These are phyloP conservation scores for Micoletzkya japonica DNA, from an alignment of 2,888 invertebrate species.

Conservation along the genomic window DNA sequence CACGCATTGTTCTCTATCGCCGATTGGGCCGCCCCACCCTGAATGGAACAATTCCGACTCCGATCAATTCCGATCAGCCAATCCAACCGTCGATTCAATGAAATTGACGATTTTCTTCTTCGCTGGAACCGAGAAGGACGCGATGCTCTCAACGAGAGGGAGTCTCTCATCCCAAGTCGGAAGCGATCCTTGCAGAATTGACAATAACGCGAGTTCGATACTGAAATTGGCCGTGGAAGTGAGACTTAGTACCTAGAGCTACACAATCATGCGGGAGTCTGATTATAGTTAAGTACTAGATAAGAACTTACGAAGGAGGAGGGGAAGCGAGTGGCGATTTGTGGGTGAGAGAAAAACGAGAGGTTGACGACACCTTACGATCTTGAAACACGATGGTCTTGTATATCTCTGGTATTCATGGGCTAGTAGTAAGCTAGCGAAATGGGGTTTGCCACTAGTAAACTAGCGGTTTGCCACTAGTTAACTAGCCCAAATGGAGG, in stretches of 20 bases:
- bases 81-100: conserved; percentile 2
- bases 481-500: too few relatives aligned
- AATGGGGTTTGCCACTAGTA: too few relatives aligned
- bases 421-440: too few relatives aligned
- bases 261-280: too few relatives aligned
- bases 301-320: neutral
- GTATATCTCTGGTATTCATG: too few relatives aligned
- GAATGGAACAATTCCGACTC: neutral
- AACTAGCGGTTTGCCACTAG: too few relatives aligned
- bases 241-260: too few relatives aligned
- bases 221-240: too few relatives aligned
- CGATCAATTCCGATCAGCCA: neutral
- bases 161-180: conserved; percentile 21
- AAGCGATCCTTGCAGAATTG: conserved; percentile 13
- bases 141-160: conserved; percentile 1
- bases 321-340: neutral
- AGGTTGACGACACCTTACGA: neutral
- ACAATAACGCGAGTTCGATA: conserved; percentile 16
- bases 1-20: conserved; percentile 25
- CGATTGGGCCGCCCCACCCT: conserved; percentile 22
- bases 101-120: conserved; percentile 24
- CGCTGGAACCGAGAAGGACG: neutral
- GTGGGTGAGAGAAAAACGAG: conserved; percentile 6
- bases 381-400: too few relatives aligned
- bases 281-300: too few relatives aligned